phyloP scores from a whole-genome alignment of 2,113 vertebrate genomes.

The Cathartes aura region DNA sequence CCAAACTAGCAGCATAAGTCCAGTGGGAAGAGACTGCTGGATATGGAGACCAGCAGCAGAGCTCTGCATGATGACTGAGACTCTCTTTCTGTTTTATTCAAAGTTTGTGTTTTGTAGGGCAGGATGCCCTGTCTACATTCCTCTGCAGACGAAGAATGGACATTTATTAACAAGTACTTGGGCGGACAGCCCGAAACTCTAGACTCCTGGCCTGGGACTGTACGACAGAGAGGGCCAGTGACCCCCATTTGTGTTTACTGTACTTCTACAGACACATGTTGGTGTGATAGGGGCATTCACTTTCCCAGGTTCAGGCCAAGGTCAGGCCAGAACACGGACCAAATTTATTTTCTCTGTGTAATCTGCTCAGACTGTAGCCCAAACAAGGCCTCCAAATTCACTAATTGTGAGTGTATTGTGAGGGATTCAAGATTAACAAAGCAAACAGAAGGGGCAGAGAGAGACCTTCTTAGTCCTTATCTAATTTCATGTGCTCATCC shows the following conservation, averaged over 20 bases:
- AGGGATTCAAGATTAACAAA: neutral
- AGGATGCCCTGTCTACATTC: slow-evolving; percentile 68
- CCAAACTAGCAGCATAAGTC: neutral
- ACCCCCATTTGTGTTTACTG: slow-evolving; percentile 54
- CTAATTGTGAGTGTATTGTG: neutral
- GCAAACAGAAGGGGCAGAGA: neutral
- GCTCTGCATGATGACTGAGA: neutral
- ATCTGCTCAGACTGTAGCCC: slow-evolving; percentile 17
- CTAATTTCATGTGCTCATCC: neutral
- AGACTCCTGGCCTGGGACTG: slow-evolving; percentile 56
- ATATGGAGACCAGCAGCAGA: neutral
- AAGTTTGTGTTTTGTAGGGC: slow-evolving; percentile 55
- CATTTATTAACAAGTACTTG: slow-evolving; percentile 66
- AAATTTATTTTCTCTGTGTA: slow-evolving; percentile 27
- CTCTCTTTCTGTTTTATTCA: neutral
- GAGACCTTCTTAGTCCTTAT: neutral
- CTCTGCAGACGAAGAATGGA: slow-evolving; percentile 46
- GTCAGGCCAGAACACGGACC: neutral
- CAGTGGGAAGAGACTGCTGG: neutral
- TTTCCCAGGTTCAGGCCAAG: slow-evolving; percentile 60
- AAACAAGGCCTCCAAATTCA: neutral
- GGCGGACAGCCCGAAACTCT: slow-evolving; percentile 47
- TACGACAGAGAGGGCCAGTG: slow-evolving; percentile 28
- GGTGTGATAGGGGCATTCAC: slow-evolving; percentile 56
- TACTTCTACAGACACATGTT: slow-evolving; percentile 62